Percentiles rank a stretch among this genome's conserved stretches.
phyloP scores from a whole-genome alignment of 2,113 vertebrate species.

The Ctenodactylus gundi region DNA sequence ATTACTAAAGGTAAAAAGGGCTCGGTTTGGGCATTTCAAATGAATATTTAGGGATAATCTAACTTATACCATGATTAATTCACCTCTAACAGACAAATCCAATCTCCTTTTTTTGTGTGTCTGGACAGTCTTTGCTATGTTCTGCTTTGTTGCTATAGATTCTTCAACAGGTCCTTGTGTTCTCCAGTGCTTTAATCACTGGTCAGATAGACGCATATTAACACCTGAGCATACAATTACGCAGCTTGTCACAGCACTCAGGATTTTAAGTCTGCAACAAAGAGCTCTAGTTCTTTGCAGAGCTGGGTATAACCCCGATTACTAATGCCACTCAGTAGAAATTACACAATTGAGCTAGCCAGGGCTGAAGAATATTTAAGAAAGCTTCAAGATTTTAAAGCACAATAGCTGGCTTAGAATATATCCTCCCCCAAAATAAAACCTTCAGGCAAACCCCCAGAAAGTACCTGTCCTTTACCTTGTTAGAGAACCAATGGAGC shows the following conservation, averaged over 20 bases:
- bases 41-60: neutral
- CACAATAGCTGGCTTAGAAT: neutral
- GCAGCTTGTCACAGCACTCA: neutral
- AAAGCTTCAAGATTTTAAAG: neutral
- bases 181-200: no score
- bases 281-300: neutral
- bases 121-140: no score
- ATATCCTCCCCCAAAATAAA: neutral
- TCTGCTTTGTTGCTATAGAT: no score
- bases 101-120: neutral
- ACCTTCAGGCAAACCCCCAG: neutral
- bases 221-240: neutral
- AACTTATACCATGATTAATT: neutral
- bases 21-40: neutral
- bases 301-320: neutral
- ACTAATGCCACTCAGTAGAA: neutral
- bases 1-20: conserved; percentile 35
- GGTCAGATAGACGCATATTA: no score
- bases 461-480: neutral
- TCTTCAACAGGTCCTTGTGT: no score
- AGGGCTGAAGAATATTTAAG: neutral
- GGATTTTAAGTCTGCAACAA: neutral
- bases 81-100: neutral
- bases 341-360: neutral
- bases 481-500: neutral